Percentiles rank a stretch among this genome's conserved stretches.
Evolutionary conservation across 35 echinoderm and acorn worm species (phyloP).

Genomic region (Eucidaris tribuloides): DNA sequence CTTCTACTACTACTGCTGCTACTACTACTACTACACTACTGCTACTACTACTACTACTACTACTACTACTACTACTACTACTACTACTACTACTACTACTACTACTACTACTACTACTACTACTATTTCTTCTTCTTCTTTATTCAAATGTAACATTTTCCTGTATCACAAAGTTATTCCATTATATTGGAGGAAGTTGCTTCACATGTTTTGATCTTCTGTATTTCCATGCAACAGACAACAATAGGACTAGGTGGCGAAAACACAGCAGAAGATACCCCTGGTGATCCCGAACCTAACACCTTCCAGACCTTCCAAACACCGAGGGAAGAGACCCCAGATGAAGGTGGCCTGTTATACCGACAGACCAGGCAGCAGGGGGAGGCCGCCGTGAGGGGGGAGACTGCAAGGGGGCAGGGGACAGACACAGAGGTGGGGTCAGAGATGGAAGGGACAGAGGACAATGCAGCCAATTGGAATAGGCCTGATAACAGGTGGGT

Average conservation of each 20-base stretch:
- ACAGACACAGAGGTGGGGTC: neutral
- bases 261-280: neutral
- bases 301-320: slow-evolving; percentile 11
- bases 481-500: neutral
- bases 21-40: neutral
- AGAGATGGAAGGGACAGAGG: slow-evolving; percentile 4
- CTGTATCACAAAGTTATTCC: too few species aligned
- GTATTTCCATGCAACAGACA: neutral
- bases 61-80: neutral
- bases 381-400: neutral
- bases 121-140: neutral
- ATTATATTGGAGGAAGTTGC: too few species aligned
- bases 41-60: neutral
- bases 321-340: neutral
- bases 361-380: neutral
- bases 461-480: slow-evolving; percentile 19
- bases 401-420: neutral
- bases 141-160: neutral
- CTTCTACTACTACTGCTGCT: neutral
- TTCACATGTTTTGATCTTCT: too few species aligned
- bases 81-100: neutral
- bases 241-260: slow-evolving; percentile 4
- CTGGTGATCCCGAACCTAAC: neutral
- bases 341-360: neutral
- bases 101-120: neutral